phyloP scores from a whole-genome alignment of 1,140 invertebrate genomes.

The Diabrotica virgifera region DNA sequence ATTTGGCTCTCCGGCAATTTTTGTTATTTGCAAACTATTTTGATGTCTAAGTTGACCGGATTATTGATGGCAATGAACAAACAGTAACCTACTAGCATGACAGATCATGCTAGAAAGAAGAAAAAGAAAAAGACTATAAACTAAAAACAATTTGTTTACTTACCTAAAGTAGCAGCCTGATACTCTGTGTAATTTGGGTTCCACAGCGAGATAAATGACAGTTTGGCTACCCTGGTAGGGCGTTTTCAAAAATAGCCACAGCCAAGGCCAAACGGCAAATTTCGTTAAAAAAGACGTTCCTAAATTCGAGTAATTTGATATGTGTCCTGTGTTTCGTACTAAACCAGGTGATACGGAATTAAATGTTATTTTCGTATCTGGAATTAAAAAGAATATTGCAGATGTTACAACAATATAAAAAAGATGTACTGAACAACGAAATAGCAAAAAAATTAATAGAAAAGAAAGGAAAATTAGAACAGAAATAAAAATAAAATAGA shows the following conservation, averaged over 20 bases:
- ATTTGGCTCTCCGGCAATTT: too few relatives aligned
- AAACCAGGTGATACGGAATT: slow-evolving; percentile 74
- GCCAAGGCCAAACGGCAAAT: slow-evolving; percentile 59
- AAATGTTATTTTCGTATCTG: slow-evolving; percentile 63
- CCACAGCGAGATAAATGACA: slow-evolving; percentile 60
- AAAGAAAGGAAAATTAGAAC: too few relatives aligned
- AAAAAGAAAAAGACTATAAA: too few relatives aligned
- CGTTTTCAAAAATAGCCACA: slow-evolving; percentile 67
- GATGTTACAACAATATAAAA: background rate
- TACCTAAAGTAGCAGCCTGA: slow-evolving; percentile 67
- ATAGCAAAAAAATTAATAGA: too few relatives aligned
- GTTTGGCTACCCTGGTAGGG: slow-evolving; percentile 65
- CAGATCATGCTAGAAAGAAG: too few relatives aligned
- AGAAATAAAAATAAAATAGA: too few relatives aligned
- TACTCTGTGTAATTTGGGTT: slow-evolving; percentile 55
- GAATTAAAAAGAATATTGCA: slow-evolving; percentile 22
- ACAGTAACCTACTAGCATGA: too few relatives aligned
- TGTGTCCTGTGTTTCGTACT: slow-evolving; percentile 62
- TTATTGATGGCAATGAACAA: too few relatives aligned
- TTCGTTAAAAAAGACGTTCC: slow-evolving; percentile 51
- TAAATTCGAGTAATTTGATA: slow-evolving; percentile 54
- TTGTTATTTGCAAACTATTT: too few relatives aligned
- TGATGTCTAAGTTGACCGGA: too few relatives aligned
- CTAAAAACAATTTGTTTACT: background rate
- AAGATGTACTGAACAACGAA: too few relatives aligned